These are phyloP conservation scores for Lapara coniferarum DNA, from an alignment of 2,888 invertebrate species.

Conservation along the genomic window DNA sequence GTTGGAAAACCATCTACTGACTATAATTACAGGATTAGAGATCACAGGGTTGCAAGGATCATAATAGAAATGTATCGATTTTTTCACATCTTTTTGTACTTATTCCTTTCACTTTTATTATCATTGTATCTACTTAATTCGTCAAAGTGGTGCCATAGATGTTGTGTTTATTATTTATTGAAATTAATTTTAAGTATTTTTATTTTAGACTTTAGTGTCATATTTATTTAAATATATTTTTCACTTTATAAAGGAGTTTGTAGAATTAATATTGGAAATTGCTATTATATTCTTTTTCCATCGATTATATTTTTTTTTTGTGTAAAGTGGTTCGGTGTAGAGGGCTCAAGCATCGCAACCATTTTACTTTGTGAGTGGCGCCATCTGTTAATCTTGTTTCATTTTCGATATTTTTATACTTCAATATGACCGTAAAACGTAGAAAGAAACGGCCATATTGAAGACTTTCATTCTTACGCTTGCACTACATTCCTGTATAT, in stretches of 20 bases:
- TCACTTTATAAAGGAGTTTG: neutral
- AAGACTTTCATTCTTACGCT: slow-evolving; percentile 39
- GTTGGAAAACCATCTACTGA: slow-evolving; percentile 59
- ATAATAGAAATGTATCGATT: slow-evolving; percentile 32
- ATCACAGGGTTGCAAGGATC: slow-evolving; percentile 74
- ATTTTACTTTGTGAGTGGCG: slow-evolving; percentile 35
- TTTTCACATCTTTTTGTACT: slow-evolving; percentile 35
- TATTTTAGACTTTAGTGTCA: neutral
- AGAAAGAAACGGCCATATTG: slow-evolving; percentile 34
- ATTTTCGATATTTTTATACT: slow-evolving; percentile 19
- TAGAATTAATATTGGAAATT: slow-evolving; percentile 13
- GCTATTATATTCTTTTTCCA: slow-evolving; percentile 4
- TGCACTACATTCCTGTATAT: slow-evolving; percentile 69
- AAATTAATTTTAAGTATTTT: neutral
- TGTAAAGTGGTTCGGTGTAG: slow-evolving; percentile 32
- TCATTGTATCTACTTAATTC: slow-evolving; percentile 31
- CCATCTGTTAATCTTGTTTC: slow-evolving; percentile 33
- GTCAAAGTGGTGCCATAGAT: slow-evolving; percentile 45
- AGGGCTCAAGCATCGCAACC: slow-evolving; percentile 39
- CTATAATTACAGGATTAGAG: slow-evolving; percentile 72
- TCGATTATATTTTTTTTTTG: slow-evolving; percentile 17
- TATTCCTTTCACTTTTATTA: slow-evolving; percentile 36
- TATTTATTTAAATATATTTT: neutral
- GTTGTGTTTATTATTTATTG: slow-evolving; percentile 3
- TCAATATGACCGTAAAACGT: slow-evolving; percentile 21